Conservation (phyloP, 2,797 vertebrate species). For the Sciurus carolinensis region DNA sequence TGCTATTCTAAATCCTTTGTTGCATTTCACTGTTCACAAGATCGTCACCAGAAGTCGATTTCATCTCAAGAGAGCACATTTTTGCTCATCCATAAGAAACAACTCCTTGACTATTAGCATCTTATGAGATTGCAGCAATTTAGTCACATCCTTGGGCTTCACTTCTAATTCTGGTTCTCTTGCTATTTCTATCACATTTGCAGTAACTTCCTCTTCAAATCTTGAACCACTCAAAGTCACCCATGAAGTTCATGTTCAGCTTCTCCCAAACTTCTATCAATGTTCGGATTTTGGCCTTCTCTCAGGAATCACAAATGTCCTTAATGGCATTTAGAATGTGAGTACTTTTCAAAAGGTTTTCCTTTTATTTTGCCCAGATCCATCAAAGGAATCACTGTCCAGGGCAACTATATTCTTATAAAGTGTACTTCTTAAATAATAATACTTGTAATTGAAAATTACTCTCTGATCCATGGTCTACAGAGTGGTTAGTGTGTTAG, state of each 20-base stretch:
- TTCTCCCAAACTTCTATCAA: background rate
- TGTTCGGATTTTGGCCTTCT: background rate
- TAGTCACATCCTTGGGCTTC: background rate
- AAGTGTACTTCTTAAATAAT: background rate
- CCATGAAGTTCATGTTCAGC: background rate
- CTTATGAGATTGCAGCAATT: background rate
- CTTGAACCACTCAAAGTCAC: background rate
- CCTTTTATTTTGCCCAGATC: background rate
- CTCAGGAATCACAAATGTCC: background rate
- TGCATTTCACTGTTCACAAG: background rate
- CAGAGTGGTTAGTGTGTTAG: background rate
- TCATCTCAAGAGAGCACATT: background rate
- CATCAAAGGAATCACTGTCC: background rate
- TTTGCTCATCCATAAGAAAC: background rate
- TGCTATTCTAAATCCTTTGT: background rate
- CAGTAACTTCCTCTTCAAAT: background rate
- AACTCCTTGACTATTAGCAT: background rate
- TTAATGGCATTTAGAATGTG: background rate
- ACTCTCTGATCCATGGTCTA: background rate
- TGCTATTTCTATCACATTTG: background rate
- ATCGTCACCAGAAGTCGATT: background rate
- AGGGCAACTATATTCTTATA: background rate
- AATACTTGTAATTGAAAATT: background rate
- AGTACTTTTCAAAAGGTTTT: background rate
- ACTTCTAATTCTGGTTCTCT: background rate